Evolutionary conservation across 2,797 vertebrate genomes (phyloP), one percentile per base, ranked within the genome.

Genomic region (Aeoliscus strigatus): DNA sequence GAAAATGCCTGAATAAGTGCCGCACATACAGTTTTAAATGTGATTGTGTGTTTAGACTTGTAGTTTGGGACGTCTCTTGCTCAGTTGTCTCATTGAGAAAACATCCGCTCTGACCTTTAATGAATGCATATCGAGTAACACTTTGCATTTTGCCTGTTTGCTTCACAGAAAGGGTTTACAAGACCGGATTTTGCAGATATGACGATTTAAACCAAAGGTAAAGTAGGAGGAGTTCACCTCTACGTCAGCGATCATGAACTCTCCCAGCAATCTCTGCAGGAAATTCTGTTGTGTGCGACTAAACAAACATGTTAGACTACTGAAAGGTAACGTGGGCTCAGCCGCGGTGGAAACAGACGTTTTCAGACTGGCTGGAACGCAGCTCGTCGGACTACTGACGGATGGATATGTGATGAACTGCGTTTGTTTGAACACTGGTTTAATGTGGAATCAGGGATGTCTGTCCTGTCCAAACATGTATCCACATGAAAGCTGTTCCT

Each of bases 101-200:
- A 23, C 21, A 23, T 4, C 21, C 8, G 21, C 21, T 23, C 21
- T 8, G 8, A 5, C 24, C 24, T 6, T 25, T 25, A 6, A 6
- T 25, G 8, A 25, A 6, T 7, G 2, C 6, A 25, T 12, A 5
- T 11, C n/a, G 3, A 8, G 9, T 23, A 12, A 8, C 6, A 21
- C 1, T 37, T 24, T 42, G 2, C 30, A 9, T 33, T 65, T 67
- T 43, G 31, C 47, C 54, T 51, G 44, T 70, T 34, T 79, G 45
- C 51, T 39, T 84, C 85, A 67, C 83, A 91, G 88, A 85, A 79
- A 82, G 85, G 85, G 8, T 89, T 16, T 38, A 0, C 1, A 0
- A 84, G 17, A 70, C 2, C 4, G 0, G 59, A 86, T 27, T 84
- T 90, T 60, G 1, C 2, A 1, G 77, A 86, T 9, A 1, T 14